These are phyloP conservation scores for Anticlea derivata DNA, from an alignment of 2,888 invertebrate genomes.

Conservation along the genomic window DNA sequence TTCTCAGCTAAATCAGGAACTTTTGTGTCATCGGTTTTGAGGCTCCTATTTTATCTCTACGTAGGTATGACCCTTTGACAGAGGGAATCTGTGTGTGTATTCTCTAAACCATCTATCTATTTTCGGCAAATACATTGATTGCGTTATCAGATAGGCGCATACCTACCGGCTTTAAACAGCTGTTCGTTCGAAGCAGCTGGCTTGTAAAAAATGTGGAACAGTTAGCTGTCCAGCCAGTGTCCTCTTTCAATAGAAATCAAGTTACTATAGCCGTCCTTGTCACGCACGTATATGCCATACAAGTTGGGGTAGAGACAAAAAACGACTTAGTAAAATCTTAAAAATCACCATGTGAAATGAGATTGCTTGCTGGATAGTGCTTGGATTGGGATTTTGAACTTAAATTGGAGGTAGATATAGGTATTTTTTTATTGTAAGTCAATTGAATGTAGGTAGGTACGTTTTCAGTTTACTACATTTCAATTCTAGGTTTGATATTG, in stretches of 20 bases:
- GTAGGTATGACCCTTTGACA: background rate
- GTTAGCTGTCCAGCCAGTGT: conserved; percentile 60
- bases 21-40: no score
- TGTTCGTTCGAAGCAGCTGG: conserved; percentile 81
- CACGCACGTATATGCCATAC: conserved; percentile 46
- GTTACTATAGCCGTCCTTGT: conserved; percentile 56
- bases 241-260: conserved; percentile 57
- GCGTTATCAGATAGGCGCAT: conserved; percentile 5
- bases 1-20: no score
- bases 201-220: conserved; percentile 75
- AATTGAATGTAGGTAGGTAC: no score
- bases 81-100: background rate
- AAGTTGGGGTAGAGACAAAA: conserved; percentile 48
- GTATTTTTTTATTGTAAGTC: no score
- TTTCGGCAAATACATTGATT: background rate
- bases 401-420: no score
- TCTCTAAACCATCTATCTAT: background rate
- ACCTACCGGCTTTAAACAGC: conserved; percentile 74
- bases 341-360: conserved; percentile 6
- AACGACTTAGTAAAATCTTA: conserved; percentile 6
- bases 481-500: no score
- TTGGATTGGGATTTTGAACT: background rate
- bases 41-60: background rate
- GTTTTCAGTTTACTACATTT: no score
- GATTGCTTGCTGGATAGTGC: conserved; percentile 1